Evolutionary conservation across 2,797 vertebrate species (phyloP).

Genomic region (Gymnodraco acuticeps): DNA sequence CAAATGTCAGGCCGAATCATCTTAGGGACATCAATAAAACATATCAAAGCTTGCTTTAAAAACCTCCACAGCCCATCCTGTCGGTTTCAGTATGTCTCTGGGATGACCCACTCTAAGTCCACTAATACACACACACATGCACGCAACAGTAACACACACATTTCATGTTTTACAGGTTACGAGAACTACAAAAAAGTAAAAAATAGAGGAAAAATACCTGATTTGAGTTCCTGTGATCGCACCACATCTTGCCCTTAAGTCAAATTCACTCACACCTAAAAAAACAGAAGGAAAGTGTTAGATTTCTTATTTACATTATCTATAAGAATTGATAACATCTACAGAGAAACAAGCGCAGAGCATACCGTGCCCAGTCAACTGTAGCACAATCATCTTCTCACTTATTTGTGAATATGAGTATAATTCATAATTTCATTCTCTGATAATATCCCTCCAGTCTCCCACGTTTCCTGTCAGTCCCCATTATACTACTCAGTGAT

Average conservation of each 20-base stretch:
- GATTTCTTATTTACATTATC: background rate
- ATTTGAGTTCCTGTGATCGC: slow-evolving; percentile 59
- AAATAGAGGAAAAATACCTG: slow-evolving; percentile 53
- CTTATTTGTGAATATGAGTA: slow-evolving; percentile 5
- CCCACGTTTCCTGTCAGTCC: slow-evolving; percentile 32
- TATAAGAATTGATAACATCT: background rate
- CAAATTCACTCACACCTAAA: slow-evolving; percentile 42
- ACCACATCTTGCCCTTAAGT: slow-evolving; percentile 58
- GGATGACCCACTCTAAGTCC: slow-evolving; percentile 40
- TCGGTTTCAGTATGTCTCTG: slow-evolving; percentile 57
- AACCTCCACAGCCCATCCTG: slow-evolving; percentile 59
- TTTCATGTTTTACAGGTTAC: background rate
- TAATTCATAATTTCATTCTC: slow-evolving; percentile 22
- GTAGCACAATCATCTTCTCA: background rate
- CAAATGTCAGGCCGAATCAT: slow-evolving; percentile 77
- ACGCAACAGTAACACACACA: slow-evolving; percentile 7
- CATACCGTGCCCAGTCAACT: background rate
- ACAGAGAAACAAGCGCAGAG: slow-evolving; percentile 9
- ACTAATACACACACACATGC: slow-evolving; percentile 12
- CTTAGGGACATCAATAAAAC: slow-evolving; percentile 77
- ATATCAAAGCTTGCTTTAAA: slow-evolving; percentile 67
- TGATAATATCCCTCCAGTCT: slow-evolving; percentile 20
- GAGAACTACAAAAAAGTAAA: background rate
- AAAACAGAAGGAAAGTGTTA: slow-evolving; percentile 12
- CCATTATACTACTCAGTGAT: slow-evolving; percentile 31